These are phyloP conservation scores for Drymodes brunneopygia DNA, from an alignment of 2,113 vertebrate genomes.

Conservation along the genomic window DNA sequence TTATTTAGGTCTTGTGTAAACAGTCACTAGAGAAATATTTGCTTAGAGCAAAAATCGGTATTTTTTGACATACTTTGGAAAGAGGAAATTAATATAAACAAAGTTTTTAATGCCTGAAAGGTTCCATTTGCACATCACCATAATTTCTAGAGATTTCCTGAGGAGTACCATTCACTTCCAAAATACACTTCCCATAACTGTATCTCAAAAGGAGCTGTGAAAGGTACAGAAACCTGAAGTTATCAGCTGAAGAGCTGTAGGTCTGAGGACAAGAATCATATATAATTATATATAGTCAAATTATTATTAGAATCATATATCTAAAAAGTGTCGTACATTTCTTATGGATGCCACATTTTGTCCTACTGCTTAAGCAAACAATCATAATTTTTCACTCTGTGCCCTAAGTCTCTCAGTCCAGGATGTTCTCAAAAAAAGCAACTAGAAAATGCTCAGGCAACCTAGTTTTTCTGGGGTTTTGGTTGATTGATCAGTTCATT, in stretches of 20 bases:
- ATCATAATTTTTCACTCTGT: rapidly evolving
- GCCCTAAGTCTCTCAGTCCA: background rate
- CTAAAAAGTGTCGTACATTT: background rate
- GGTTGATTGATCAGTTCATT: background rate
- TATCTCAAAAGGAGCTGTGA: background rate
- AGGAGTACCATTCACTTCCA: background rate
- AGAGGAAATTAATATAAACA: background rate
- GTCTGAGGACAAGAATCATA: background rate
- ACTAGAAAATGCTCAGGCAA: background rate
- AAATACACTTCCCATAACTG: background rate
- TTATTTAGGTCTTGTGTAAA: background rate
- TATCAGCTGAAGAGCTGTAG: background rate
- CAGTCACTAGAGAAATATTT: background rate
- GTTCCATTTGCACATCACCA: background rate
- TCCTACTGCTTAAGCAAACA: background rate
- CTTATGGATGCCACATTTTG: background rate
- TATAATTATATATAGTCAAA: background rate
- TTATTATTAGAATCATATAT: background rate
- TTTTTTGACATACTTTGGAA: background rate
- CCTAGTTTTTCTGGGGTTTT: background rate
- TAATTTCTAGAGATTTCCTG: background rate
- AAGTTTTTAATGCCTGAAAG: background rate
- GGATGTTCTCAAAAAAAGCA: background rate
- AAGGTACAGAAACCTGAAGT: background rate
- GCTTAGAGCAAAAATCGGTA: rapidly evolving